Base-by-base conservation (phyloP, 2,797 vertebrate species). In the Liparis tanakae region DNA sequence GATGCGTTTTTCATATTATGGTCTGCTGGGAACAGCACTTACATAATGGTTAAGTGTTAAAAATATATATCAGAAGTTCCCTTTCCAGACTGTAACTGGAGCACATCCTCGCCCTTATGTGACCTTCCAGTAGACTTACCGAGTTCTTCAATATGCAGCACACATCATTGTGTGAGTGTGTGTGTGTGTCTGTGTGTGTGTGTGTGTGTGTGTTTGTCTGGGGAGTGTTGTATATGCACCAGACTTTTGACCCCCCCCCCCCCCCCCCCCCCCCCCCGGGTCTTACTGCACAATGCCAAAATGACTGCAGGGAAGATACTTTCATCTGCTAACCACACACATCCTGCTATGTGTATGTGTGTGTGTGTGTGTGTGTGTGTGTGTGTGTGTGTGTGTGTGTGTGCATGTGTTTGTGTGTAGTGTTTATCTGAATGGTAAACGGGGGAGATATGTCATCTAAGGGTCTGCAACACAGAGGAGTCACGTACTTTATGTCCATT, bases 241-340 rank as follows among this genome's bases (percentile, higher is more conserved):
- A 79, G 71, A 76, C 56, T 72, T 81, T 81, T n/a, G n/a, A n/a
- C n/a, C n/a, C n/a, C n/a, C n/a, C n/a, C n/a, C n/a, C n/a, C n/a
- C n/a, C n/a, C n/a, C n/a, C n/a, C n/a, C n/a, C n/a, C n/a, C 74
- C 82, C 79, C 89, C 85, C 78, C 72, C 86, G 84, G 86, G 86
- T 87, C 81, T 76, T 86, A 72, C 81, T 84, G 85, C 87, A 88
- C 87, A 88, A 87, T 84, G 82, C 85, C 75, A 80, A 87, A 84
- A 88, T 85, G 83, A 87, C 84, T 88, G 72, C 84, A 90, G 86
- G 78, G 81, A 74, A 69, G 78, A 85, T 80, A 74, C 87, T 91
- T 92, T 93, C 85, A 92, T 92, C 82, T 84, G 74, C 72, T 85
- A 65, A 77, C 74, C 55, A 78, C 74, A 67, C 76, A 87, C 72